phyloP scores from a whole-genome alignment of 1,140 invertebrate species.

The Drosophila repletoides region DNA sequence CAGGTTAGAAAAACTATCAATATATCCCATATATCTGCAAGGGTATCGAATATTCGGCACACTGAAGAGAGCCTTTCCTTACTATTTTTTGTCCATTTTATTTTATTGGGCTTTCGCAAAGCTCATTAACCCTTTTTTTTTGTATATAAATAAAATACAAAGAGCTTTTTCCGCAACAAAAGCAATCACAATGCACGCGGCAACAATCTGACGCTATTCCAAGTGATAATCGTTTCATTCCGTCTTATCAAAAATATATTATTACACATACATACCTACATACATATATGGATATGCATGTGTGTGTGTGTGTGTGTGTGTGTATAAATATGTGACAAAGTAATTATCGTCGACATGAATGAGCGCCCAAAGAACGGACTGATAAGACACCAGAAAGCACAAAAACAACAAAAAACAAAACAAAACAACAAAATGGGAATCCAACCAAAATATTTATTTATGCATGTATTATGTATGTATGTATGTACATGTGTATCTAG shows the following conservation, averaged over 20 bases:
- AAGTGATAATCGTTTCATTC: slow-evolving; percentile 18
- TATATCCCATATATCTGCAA: too few species aligned
- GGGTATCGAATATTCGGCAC: too few species aligned
- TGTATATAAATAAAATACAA: background rate
- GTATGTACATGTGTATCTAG: background rate
- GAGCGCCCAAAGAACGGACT: background rate
- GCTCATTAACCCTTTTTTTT: slow-evolving; percentile 9
- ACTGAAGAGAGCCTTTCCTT: too few species aligned
- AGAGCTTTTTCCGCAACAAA: background rate
- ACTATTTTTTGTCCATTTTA: too few species aligned
- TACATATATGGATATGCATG: too few species aligned
- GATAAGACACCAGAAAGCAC: slow-evolving; percentile 5
- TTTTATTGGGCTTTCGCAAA: background rate
- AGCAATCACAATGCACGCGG: slow-evolving; percentile 2
- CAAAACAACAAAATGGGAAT: slow-evolving; percentile 18
- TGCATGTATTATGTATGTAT: background rate
- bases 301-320: background rate
- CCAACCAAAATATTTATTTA: background rate
- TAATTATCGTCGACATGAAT: too few species aligned
- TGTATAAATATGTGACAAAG: too few species aligned
- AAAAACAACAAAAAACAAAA: background rate
- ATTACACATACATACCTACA: background rate
- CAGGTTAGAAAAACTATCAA: too few species aligned
- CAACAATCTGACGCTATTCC: slow-evolving; percentile 16
- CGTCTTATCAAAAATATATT: slow-evolving; percentile 20